Base-by-base conservation (phyloP, 2,113 vertebrate genomes). In the Muscicapa adusta region DNA sequence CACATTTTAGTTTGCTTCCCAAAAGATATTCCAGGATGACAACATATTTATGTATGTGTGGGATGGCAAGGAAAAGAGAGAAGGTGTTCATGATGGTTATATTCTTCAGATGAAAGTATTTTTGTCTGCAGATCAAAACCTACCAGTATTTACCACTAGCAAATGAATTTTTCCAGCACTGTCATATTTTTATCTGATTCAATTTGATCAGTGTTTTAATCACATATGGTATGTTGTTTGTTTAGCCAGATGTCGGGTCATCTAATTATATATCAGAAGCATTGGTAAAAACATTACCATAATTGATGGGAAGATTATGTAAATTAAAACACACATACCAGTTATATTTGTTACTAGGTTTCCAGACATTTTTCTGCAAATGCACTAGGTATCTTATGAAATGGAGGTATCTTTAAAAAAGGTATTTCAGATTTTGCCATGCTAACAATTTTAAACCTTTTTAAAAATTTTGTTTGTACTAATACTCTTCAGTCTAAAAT, bases 151-250 rank as follows among this genome's bases (percentile, higher is more conserved):
- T 91, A 51, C 48, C 34, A 43, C 18, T 51, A 74, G 36, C n/a
- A 76, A 90, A 90, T 50, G 0, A 82, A 26, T 63, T 96, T 91
- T 89, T 74, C 54, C 60, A 88, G 29, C 34, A 20, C 33, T 56
- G 51, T 54, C 51, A 24, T 75, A 53, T 77, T 85, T 93, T 67
- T 76, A 74, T 54, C n/a, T 29, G 81, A 56, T 63, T 50, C 81
- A 62, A 80, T 72, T 70, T 83, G 58, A 73, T 76, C 80, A 38
- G n/a, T 58, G 60, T 93, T 95, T 94, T 83, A 91, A 94, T 93
- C 42, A 62, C 34, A 82, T 26, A 65, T 0, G 2, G 14, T 62
- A 47, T 43, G n/a, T 47, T 65, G 31, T 54, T 85, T 20, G 6
- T 73, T 96, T 80, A 93, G 78, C 42, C 58, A 94, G 71, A 73